These are phyloP conservation scores for Turnix velox DNA, from an alignment of 2,113 vertebrate species.

Conservation along the genomic window DNA sequence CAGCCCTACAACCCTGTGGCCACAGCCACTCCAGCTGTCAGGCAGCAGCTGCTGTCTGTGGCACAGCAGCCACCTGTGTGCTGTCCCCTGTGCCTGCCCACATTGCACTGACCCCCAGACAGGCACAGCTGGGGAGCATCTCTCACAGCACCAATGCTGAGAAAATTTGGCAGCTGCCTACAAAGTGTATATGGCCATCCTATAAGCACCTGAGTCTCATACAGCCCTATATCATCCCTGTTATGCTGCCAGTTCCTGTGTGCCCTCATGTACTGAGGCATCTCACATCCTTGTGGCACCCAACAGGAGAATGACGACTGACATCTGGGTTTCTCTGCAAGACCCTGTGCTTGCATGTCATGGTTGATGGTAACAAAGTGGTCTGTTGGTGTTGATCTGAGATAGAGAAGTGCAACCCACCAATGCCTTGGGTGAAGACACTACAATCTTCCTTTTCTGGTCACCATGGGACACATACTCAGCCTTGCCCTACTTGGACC, in stretches of 20 bases:
- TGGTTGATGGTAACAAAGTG: neutral
- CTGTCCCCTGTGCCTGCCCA: fast-evolving
- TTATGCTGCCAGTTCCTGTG: neutral
- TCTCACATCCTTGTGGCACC: fast-evolving
- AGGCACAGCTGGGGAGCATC: neutral
- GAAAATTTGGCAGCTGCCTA: neutral
- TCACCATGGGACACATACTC: neutral
- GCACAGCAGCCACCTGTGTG: fast-evolving
- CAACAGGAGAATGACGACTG: neutral
- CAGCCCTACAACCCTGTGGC: neutral
- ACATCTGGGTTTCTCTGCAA: neutral
- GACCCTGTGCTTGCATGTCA: fast-evolving
- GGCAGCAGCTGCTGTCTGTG: neutral
- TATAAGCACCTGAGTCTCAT: neutral
- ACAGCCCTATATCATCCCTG: fast-evolving
- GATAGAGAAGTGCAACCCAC: neutral
- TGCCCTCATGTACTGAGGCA: neutral
- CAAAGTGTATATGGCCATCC: neutral
- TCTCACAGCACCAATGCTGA: fast-evolving
- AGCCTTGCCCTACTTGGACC: neutral
- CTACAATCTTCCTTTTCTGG: neutral
- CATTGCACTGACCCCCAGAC: fast-evolving
- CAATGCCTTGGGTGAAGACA: neutral
- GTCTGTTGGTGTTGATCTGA: fast-evolving
- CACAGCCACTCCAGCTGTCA: neutral